Percentiles rank a stretch among this genome's conserved stretches.
These are phyloP conservation scores for Catamblyrhynchus diadema DNA, from an alignment of 2,797 vertebrate genomes.

Conservation along the genomic window DNA sequence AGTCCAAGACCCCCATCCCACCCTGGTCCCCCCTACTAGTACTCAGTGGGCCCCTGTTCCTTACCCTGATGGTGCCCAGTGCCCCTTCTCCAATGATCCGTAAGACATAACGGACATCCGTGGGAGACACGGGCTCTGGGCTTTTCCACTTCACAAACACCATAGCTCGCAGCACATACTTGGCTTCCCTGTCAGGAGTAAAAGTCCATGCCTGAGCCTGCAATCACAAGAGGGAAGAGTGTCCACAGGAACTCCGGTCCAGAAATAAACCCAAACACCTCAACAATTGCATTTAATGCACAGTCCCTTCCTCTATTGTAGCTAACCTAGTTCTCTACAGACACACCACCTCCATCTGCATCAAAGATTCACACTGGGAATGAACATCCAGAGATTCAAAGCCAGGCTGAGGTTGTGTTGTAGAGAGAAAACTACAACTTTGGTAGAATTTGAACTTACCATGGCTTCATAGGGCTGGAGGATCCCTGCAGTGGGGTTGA, in stretches of 20 bases:
- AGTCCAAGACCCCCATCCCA: neutral
- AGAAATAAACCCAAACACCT: neutral
- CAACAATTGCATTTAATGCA: neutral
- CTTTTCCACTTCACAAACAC: slow-evolving; percentile 80
- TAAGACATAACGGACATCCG: slow-evolving; percentile 64
- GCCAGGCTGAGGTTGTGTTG: neutral
- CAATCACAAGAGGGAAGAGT: neutral
- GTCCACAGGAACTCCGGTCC: neutral
- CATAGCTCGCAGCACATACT: slow-evolving; percentile 77
- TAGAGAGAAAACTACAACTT: neutral
- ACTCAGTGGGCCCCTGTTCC: neutral
- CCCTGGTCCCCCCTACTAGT: neutral
- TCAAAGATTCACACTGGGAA: neutral
- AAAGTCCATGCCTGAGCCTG: slow-evolving; percentile 89
- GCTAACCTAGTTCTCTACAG: neutral
- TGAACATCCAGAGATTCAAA: neutral
- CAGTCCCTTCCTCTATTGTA: neutral
- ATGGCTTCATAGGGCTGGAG: slow-evolving; percentile 86
- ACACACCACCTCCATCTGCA: neutral
- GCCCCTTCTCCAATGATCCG: slow-evolving; percentile 79
- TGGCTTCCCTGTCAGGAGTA: slow-evolving; percentile 79
- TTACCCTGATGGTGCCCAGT: slow-evolving; percentile 81
- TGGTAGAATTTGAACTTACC: slow-evolving; percentile 72
- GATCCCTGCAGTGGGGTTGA: slow-evolving; percentile 80
- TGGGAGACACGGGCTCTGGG: neutral